Conservation (phyloP, 2,797 vertebrate genomes). For the Oreochromis grahami region DNA sequence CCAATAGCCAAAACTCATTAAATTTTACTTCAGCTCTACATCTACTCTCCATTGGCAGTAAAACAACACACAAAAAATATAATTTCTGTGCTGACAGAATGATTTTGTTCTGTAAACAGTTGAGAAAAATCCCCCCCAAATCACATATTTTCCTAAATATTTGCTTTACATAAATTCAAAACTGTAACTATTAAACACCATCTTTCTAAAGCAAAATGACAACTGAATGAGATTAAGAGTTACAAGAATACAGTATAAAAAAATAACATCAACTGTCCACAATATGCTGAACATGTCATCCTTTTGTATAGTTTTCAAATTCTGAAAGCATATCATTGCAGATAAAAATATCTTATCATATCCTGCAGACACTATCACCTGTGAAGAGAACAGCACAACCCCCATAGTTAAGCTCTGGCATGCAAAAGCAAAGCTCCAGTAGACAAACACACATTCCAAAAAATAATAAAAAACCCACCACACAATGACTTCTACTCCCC, state of each 20-base stretch:
- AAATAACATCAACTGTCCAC: background rate
- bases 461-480: background rate
- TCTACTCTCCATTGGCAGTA: background rate
- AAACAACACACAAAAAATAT: background rate
- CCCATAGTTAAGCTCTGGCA: background rate
- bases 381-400: background rate
- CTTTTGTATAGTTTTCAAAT: background rate
- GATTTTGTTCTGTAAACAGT: background rate
- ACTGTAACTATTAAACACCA: background rate
- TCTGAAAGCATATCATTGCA: background rate
- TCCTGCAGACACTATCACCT: background rate
- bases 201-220: background rate
- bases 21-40: background rate
- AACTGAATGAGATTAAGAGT: background rate
- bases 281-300: background rate
- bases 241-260: background rate
- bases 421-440: background rate
- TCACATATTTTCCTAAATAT: background rate
- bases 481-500: conserved; percentile 5
- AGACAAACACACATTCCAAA: background rate
- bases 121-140: background rate
- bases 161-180: background rate
- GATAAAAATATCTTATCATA: background rate
- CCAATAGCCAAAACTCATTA: background rate
- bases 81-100: background rate